These are phyloP conservation scores for Physeter macrocephalus DNA, from an alignment of 2,113 vertebrate species.

Conservation along the genomic window DNA sequence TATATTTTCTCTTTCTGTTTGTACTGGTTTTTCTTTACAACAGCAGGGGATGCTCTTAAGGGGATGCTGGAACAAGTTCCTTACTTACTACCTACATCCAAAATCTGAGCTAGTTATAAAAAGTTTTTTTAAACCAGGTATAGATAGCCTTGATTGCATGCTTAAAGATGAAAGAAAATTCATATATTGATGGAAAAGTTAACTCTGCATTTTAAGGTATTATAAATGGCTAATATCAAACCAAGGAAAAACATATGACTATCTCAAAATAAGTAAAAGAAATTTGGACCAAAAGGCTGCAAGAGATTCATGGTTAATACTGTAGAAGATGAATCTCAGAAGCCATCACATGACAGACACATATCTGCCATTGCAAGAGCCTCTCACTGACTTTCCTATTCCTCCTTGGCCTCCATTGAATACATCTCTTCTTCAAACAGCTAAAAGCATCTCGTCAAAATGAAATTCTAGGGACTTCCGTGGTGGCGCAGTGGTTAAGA, in stretches of 20 bases:
- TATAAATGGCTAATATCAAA: background rate
- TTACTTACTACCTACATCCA: background rate
- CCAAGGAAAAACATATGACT: background rate
- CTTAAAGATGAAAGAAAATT: background rate
- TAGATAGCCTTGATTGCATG: background rate
- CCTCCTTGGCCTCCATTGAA: background rate
- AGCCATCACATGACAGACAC: background rate
- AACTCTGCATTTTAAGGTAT: background rate
- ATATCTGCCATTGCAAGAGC: background rate
- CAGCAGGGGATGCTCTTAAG: background rate
- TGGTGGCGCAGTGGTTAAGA: too few species aligned
- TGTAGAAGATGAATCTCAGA: background rate
- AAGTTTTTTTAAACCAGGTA: background rate
- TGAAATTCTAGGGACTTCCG: background rate
- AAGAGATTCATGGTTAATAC: background rate
- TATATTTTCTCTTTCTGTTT: background rate
- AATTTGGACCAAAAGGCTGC: background rate
- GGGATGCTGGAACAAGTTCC: background rate
- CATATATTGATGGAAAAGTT: background rate
- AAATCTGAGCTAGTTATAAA: background rate
- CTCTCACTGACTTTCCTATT: background rate
- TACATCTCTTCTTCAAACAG: background rate
- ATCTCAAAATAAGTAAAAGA: background rate
- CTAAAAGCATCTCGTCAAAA: background rate
- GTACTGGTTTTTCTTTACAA: background rate